These are phyloP conservation scores for Ooceraea biroi DNA, from an alignment of 1,140 invertebrate species.

Conservation along the genomic window DNA sequence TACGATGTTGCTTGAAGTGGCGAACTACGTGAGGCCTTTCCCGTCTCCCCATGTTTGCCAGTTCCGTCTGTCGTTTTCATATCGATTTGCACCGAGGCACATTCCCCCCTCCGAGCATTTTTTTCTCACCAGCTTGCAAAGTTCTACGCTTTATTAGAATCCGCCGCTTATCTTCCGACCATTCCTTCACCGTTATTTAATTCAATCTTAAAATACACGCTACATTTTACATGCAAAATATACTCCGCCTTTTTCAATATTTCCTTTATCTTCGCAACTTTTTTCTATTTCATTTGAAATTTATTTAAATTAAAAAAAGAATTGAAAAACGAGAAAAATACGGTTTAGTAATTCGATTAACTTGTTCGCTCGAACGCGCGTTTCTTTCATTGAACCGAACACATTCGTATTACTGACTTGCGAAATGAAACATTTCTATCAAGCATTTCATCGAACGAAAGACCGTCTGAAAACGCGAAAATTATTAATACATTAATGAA, in stretches of 20 bases:
- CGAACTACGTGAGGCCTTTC: slow-evolving; percentile 19
- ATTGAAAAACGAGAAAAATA: not conserved
- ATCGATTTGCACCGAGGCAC: slow-evolving; percentile 16
- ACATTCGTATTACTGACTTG: not conserved
- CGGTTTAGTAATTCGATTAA: not conserved
- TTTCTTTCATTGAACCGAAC: slow-evolving; percentile 2
- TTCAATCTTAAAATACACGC: not conserved
- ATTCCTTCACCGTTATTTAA: slow-evolving; percentile 8
- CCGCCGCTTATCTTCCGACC: not conserved
- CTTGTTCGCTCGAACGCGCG: no score
- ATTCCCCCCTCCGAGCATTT: slow-evolving; percentile 17
- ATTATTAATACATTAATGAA: slow-evolving; percentile 27
- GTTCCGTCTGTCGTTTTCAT: slow-evolving; percentile 44
- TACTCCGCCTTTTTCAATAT: not conserved
- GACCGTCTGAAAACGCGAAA: no score
- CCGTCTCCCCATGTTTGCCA: not conserved
- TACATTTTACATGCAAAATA: not conserved
- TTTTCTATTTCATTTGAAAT: not conserved
- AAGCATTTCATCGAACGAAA: not conserved
- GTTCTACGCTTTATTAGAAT: not conserved
- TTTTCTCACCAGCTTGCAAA: not conserved
- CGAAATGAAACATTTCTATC: not conserved
- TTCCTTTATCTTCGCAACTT: not conserved
- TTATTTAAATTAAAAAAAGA: not conserved
- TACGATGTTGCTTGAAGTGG: slow-evolving; percentile 53